Base-by-base conservation (phyloP, 2,797 vertebrate genomes). In the Aythya fuligula region DNA sequence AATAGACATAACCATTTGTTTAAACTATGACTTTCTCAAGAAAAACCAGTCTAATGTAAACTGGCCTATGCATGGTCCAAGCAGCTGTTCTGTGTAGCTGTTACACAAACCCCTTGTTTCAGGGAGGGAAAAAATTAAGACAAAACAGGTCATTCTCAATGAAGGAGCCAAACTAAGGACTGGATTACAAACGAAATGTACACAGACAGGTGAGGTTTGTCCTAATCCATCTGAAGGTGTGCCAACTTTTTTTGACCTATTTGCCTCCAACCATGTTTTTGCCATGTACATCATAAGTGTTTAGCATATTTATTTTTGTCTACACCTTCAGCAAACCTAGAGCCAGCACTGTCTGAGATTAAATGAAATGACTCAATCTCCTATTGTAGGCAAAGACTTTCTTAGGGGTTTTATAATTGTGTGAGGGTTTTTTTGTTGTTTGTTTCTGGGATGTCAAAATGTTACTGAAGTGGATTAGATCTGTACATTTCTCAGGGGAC, bases 1-100 rank as follows among this genome's bases (percentile, higher is more conserved):
- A 98, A 98, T 98, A 98, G 98, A 98, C 97, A 98, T 97, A 98
- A 98, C 97, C 98, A 98, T 98, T 98, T 98, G 97, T 98, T 98
- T 98, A 98, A 98, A 98, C 97, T 97, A 97, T 98, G 98, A 98
- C 97, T 98, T 98, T 98, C 97, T 98, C 95, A 95, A 98, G 97
- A 98, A 98, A 98, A 98, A 96, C 64, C 97, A 96, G 95, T 85
- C 86, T 98, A 98, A 98, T 97, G 97, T 98, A 98, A 98, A 98
- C 98, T 95, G 93, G 95, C 79, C 94, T 93, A 70, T 92, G 93
- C 93, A 90, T 96, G 95, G 95, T 97, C 95, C 82, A 91, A 96
- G 94, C 98, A 98, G 98, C 98, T 98, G 98, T 92, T 97, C 96
- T 81, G 76, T 95, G 96, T 97, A 97, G 96, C 8, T 93, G 77